Evolutionary conservation across 2,888 invertebrate genomes (phyloP).

Genomic region (Parascotia fuliginaria): DNA sequence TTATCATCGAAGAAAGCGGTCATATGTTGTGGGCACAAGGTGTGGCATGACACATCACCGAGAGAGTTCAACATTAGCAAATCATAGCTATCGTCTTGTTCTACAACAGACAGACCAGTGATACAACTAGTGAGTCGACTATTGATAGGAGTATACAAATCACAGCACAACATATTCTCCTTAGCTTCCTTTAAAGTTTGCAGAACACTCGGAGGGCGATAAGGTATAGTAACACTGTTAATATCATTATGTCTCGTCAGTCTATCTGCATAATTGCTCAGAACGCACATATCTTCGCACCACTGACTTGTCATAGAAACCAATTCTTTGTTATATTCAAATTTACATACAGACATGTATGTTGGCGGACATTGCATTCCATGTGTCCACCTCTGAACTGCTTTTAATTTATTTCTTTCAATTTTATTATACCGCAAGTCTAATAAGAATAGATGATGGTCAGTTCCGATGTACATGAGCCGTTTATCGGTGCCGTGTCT

Average conservation of each 20-base stretch:
- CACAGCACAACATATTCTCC: constrained; percentile 60
- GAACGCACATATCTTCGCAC: constrained; percentile 73
- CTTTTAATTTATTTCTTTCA: constrained; percentile 51
- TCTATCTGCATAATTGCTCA: constrained; percentile 64
- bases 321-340: constrained; percentile 68
- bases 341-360: constrained; percentile 65
- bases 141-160: constrained; percentile 64
- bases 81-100: constrained; percentile 60
- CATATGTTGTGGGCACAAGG: constrained; percentile 64
- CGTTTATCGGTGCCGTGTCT: constrained; percentile 59
- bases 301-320: constrained; percentile 73
- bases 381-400: constrained; percentile 85
- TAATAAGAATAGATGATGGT: constrained; percentile 71
- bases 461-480: constrained; percentile 65
- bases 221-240: constrained; percentile 63
- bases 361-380: constrained; percentile 82
- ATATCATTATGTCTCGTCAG: constrained; percentile 47
- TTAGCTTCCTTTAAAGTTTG: constrained; percentile 62
- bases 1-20: constrained; percentile 63
- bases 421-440: constrained; percentile 62
- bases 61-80: constrained; percentile 72
- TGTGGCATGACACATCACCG: constrained; percentile 73
- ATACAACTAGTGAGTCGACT: constrained; percentile 62
- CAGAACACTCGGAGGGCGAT: constrained; percentile 68
- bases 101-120: constrained; percentile 60